Conservation (phyloP, 2,888 invertebrate species). For the Emmelina monodactyla region DNA sequence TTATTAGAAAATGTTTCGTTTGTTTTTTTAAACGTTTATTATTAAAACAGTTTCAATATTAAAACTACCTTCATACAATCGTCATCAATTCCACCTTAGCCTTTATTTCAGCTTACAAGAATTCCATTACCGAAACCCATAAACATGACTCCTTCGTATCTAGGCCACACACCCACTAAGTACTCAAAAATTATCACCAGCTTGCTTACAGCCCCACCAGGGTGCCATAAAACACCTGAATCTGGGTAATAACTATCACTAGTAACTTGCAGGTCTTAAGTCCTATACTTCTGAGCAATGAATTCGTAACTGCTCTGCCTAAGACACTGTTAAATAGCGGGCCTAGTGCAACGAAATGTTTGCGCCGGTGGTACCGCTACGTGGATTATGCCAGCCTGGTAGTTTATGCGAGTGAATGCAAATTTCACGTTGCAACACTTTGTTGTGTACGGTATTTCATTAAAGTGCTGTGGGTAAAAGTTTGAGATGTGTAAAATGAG, state of each 20-base stretch:
- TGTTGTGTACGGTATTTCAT: too few species aligned
- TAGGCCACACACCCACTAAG: not conserved
- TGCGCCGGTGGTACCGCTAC: not conserved
- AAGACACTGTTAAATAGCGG: not conserved
- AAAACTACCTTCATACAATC: not conserved
- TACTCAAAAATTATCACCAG: slow-evolving; percentile 1
- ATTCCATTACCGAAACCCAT: not conserved
- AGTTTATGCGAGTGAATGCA: too few species aligned
- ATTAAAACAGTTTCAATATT: too few species aligned
- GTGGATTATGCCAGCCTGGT: not conserved
- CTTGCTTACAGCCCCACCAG: too few species aligned
- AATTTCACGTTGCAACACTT: too few species aligned
- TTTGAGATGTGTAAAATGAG: too few species aligned
- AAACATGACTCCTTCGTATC: too few species aligned
- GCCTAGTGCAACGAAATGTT: not conserved
- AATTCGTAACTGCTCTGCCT: slow-evolving; percentile 1
- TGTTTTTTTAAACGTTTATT: too few species aligned
- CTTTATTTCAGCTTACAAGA: not conserved
- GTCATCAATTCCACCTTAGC: not conserved
- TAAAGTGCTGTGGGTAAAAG: too few species aligned
- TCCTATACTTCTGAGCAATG: too few species aligned
- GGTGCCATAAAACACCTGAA: not conserved
- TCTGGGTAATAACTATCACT: not conserved
- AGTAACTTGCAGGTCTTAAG: not conserved
- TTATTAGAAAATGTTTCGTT: too few species aligned